Percentiles rank a stretch among this genome's conserved stretches.
phyloP scores from a whole-genome alignment of 2,797 vertebrate genomes.

The Sebastes minor region DNA sequence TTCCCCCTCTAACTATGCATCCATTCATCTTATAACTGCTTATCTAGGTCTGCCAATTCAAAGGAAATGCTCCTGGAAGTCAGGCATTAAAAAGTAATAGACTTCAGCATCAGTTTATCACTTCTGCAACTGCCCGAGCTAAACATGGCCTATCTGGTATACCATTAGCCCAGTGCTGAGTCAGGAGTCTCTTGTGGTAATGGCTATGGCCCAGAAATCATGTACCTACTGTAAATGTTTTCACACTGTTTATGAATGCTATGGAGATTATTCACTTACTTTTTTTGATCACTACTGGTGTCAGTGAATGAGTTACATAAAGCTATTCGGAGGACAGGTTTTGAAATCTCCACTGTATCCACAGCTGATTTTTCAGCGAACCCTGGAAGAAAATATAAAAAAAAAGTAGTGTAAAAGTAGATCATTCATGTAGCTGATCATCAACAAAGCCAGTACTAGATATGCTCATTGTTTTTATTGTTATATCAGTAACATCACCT shows the following conservation, averaged over 20 bases:
- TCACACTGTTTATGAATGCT: neutral
- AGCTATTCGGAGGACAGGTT: conserved; percentile 76
- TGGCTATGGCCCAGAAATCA: neutral
- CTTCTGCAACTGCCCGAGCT: neutral
- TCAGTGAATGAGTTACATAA: conserved; percentile 30
- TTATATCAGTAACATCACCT: conserved; percentile 40
- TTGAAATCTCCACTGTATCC: conserved; percentile 68
- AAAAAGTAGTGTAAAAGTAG: neutral
- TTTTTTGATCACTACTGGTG: conserved; percentile 27
- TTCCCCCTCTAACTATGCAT: neutral
- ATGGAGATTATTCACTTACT: conserved; percentile 51
- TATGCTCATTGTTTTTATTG: neutral
- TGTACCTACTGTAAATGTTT: neutral
- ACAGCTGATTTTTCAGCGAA: conserved; percentile 26
- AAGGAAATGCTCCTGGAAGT: neutral
- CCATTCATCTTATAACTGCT: neutral
- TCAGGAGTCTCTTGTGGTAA: neutral
- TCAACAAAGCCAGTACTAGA: neutral
- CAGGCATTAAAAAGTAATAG: neutral
- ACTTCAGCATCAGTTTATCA: neutral
- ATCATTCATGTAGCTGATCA: neutral
- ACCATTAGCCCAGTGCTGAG: too few species aligned
- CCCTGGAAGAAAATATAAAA: conserved; percentile 41
- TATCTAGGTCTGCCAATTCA: neutral
- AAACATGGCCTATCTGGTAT: neutral